Conservation (phyloP, 1,140 invertebrate species). For the Pararge aegeria region DNA sequence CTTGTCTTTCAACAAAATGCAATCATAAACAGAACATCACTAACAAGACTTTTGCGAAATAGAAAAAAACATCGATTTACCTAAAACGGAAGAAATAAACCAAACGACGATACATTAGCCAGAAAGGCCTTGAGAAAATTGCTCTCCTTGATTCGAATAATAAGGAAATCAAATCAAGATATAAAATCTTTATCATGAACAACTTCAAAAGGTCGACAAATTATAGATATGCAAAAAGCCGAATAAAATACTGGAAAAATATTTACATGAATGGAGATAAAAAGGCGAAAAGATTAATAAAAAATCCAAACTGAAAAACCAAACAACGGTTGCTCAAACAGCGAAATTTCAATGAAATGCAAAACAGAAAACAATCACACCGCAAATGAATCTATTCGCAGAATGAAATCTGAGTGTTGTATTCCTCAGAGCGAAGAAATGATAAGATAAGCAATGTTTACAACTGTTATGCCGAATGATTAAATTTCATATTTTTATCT, state of each 20-base stretch:
- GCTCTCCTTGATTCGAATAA: background rate
- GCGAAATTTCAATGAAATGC: conserved; percentile 10
- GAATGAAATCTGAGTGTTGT: conserved; percentile 28
- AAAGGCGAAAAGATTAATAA: background rate
- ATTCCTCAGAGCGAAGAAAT: conserved; percentile 20
- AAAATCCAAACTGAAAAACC: background rate
- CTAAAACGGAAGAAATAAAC: conserved; percentile 1
- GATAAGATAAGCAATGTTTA: conserved; percentile 35
- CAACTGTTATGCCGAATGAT: conserved; percentile 27
- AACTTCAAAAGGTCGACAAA: background rate
- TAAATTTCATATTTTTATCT: conserved; percentile 22
- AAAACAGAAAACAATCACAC: conserved; percentile 30
- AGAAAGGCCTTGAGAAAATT: background rate
- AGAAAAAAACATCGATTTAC: no score
- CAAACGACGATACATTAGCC: background rate
- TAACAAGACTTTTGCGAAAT: background rate
- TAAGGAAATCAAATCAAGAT: background rate
- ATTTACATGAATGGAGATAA: background rate
- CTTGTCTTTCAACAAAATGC: background rate
- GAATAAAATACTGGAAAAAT: background rate
- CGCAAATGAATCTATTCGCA: conserved; percentile 25
- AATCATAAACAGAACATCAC: background rate
- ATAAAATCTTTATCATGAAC: background rate
- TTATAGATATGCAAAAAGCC: background rate
- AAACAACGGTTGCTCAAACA: background rate